Percentiles rank a stretch among this genome's conserved stretches.
These are phyloP conservation scores for Oostethus manadensis DNA, from an alignment of 2,113 vertebrate species.

Conservation along the genomic window DNA sequence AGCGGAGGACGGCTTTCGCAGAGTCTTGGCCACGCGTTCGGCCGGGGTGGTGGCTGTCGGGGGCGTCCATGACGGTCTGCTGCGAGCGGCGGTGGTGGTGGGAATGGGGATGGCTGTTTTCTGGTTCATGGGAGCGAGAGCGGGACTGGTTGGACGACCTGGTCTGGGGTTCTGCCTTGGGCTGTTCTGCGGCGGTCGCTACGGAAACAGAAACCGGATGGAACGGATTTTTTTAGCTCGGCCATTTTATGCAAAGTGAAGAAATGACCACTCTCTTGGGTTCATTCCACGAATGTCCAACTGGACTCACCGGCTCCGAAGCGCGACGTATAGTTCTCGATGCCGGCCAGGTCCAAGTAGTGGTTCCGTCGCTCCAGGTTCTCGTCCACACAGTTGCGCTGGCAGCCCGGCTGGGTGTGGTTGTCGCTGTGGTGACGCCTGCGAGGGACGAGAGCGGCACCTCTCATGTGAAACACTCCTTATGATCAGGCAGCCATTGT, in stretches of 20 bases:
- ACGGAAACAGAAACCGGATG: conserved; percentile 16
- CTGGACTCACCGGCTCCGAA: conserved; percentile 85
- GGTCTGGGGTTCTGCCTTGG: conserved; percentile 80
- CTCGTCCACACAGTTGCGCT: conserved; percentile 92
- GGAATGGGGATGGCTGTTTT: conserved; percentile 80
- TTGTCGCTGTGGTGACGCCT: conserved; percentile 90
- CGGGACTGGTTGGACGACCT: conserved; percentile 82
- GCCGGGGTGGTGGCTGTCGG: conserved; percentile 51
- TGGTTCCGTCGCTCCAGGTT: conserved; percentile 99
- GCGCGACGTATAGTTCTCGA: conserved; percentile 97
- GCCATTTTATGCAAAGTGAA: background rate
- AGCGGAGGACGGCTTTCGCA: conserved; percentile 83
- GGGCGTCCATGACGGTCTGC: conserved; percentile 68
- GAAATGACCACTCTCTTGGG: too few relatives aligned
- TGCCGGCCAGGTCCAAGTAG: conserved; percentile 97
- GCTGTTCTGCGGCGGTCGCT: conserved; percentile 56
- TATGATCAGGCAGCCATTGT: conserved; percentile 43
- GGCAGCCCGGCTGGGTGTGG: conserved; percentile 82
- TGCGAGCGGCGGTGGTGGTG: conserved; percentile 85
- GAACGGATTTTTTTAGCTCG: too few relatives aligned
- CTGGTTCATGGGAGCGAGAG: conserved; percentile 92
- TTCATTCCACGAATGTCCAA: background rate
- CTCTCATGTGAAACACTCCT: conserved; percentile 53
- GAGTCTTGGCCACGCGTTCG: conserved; percentile 81
- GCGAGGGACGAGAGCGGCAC: conserved; percentile 43